These are phyloP conservation scores for Choristoneura fumiferana DNA, from an alignment of 1,140 invertebrate genomes.

Conservation along the genomic window DNA sequence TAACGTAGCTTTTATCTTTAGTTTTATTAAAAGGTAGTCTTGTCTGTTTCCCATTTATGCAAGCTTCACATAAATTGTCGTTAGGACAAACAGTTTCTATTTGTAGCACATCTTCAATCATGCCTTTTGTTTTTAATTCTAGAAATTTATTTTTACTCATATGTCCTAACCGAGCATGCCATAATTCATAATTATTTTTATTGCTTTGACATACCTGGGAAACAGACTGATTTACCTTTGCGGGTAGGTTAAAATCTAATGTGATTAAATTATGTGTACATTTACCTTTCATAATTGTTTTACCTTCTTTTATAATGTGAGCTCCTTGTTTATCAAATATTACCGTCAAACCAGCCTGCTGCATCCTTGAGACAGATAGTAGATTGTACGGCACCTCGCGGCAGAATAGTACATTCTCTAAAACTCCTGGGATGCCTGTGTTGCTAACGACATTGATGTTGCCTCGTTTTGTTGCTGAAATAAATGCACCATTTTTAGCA, in stretches of 20 bases:
- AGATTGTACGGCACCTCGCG: conserved; percentile 41
- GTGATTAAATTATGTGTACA: conserved; percentile 37
- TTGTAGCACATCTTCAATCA: conserved; percentile 45
- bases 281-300: conserved; percentile 39
- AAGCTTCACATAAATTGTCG: conserved; percentile 64
- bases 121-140: conserved; percentile 44
- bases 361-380: conserved; percentile 44
- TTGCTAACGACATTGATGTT: conserved; percentile 24
- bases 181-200: conserved; percentile 47
- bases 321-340: conserved; percentile 41
- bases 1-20: conserved; percentile 52
- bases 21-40: conserved; percentile 53
- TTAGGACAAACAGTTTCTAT: conserved; percentile 35
- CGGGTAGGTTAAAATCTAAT: conserved; percentile 20
- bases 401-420: conserved; percentile 39
- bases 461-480: conserved; percentile 32
- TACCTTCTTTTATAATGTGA: conserved; percentile 33
- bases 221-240: conserved; percentile 14
- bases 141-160: conserved; percentile 51
- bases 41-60: conserved; percentile 68
- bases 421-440: conserved; percentile 26
- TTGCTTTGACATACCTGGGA: conserved; percentile 24
- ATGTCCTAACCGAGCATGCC: conserved; percentile 56
- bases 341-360: conserved; percentile 38
- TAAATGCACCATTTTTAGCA: conserved; percentile 30